Percentiles rank a stretch among this genome's conserved stretches.
phyloP scores from a whole-genome alignment of 2,797 vertebrate species.

The Gymnothorax javanicus region DNA sequence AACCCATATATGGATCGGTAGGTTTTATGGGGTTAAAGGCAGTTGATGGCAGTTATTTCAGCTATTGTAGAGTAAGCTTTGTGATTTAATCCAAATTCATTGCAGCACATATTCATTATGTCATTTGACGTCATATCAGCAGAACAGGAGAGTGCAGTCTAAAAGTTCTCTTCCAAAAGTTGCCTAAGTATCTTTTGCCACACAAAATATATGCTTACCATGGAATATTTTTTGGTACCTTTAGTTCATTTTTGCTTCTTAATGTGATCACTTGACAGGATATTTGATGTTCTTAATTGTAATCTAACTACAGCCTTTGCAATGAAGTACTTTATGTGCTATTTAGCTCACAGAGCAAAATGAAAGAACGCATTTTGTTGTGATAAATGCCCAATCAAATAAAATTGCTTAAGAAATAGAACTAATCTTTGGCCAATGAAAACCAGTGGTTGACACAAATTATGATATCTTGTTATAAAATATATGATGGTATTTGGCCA shows the following conservation, averaged over 20 bases:
- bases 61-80: neutral
- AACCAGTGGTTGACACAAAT: neutral
- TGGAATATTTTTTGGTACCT: neutral
- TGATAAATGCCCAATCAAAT: neutral
- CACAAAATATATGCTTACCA: neutral
- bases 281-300: neutral
- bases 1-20: no score
- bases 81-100: neutral
- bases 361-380: neutral
- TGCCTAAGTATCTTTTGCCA: neutral
- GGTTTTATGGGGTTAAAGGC: no score
- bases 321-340: neutral
- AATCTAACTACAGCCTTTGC: neutral
- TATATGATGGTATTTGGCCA: neutral
- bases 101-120: neutral
- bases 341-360: neutral
- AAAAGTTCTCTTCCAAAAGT: neutral
- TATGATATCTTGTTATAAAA: neutral
- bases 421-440: neutral
- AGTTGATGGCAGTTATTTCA: neutral
- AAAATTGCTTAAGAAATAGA: neutral
- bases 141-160: neutral
- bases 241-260: neutral
- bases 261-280: neutral
- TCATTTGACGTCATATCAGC: neutral